phyloP scores from a whole-genome alignment of 1,140 invertebrate genomes.

The Marisa cornuarietis region DNA sequence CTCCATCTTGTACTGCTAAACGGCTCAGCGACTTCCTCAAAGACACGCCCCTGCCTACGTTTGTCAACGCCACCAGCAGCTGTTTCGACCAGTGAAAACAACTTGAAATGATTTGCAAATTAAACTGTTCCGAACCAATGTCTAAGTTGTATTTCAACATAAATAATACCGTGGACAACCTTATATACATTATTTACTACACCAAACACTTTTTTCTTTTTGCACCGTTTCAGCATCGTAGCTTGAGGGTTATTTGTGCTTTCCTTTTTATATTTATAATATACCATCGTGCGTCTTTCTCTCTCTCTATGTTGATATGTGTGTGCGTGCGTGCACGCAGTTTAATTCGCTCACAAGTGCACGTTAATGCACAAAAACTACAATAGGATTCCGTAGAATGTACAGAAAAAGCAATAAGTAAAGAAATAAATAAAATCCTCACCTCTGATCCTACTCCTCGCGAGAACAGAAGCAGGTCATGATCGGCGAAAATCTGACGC shows the following conservation, averaged over 20 bases:
- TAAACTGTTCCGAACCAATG: neutral
- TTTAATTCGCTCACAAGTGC: neutral
- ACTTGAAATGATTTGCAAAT: no score
- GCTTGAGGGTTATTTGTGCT: no score
- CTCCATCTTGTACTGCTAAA: no score
- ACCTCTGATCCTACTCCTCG: conserved; percentile 28
- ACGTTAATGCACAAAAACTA: no score
- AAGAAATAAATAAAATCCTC: neutral
- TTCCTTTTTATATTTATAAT: no score
- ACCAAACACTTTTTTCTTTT: no score
- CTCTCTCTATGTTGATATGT: neutral
- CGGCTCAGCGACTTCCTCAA: neutral
- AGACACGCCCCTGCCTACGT: neutral
- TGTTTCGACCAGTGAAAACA: neutral
- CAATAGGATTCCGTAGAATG: neutral
- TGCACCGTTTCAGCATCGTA: no score
- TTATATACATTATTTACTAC: no score
- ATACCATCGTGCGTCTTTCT: neutral
- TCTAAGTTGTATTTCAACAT: neutral
- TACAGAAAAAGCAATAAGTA: neutral
- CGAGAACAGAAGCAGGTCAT: conserved; percentile 18
- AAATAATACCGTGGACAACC: no score
- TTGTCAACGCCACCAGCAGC: conserved; percentile 7
- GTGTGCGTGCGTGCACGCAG: conserved; percentile 1
- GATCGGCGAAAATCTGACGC: conserved; percentile 19